Evolutionary conservation across 2,797 vertebrate genomes (phyloP).

Genomic region (Pipistrellus kuhlii): DNA sequence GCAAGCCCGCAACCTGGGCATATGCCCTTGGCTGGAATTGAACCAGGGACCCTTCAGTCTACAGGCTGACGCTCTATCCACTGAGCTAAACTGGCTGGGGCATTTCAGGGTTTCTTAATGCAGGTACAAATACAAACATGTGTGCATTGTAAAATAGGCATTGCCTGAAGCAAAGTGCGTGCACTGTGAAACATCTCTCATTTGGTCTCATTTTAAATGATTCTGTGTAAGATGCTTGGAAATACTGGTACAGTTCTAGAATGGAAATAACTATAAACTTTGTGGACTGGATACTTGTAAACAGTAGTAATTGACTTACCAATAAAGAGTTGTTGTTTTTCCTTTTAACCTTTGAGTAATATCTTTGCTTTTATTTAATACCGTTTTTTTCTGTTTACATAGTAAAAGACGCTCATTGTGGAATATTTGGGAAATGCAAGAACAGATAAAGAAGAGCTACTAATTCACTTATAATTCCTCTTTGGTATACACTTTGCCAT

Average conservation of each 20-base stretch:
- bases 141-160: not conserved
- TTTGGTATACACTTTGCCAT: not conserved
- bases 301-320: not conserved
- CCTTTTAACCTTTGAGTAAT: not conserved
- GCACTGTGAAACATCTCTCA: not conserved
- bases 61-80: too few relatives aligned
- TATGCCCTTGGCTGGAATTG: too few relatives aligned
- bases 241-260: not conserved
- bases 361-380: conserved; percentile 23
- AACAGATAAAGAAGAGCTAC: not conserved
- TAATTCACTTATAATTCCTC: not conserved
- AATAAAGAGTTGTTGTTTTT: not conserved
- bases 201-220: conserved; percentile 38
- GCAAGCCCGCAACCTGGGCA: too few relatives aligned
- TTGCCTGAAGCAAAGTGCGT: not conserved
- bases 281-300: not conserved
- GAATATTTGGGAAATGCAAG: not conserved
- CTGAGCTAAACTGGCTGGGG: too few relatives aligned
- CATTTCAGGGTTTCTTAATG: not conserved
- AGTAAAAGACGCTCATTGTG: not conserved
- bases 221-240: not conserved
- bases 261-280: not conserved
- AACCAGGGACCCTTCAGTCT: too few relatives aligned
- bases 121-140: not conserved
- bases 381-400: not conserved